Evolutionary conservation across 2,797 vertebrate genomes (phyloP).

Genomic region (Neostethus bicornis): DNA sequence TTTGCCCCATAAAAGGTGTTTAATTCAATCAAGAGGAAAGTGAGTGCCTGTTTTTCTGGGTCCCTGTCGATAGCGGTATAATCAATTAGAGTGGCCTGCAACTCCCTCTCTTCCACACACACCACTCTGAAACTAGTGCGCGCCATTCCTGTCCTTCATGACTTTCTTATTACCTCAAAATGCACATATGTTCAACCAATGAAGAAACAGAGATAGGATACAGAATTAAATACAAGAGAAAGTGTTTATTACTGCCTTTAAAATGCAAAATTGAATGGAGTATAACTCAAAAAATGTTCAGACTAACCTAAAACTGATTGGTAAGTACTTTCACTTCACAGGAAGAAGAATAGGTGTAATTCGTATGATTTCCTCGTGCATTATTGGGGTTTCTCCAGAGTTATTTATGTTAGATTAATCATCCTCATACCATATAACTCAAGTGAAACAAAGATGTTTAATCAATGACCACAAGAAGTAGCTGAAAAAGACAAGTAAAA

Average conservation of each 20-base stretch:
- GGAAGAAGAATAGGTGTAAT: no score
- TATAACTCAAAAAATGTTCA: no score
- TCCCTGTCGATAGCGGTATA: slow-evolving; percentile 93
- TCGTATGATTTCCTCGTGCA: no score
- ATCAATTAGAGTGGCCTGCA: slow-evolving; percentile 88
- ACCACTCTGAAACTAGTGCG: slow-evolving; percentile 30
- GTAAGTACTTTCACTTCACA: no score
- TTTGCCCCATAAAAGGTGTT: slow-evolving; percentile 96
- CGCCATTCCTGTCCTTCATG: slow-evolving; percentile 20
- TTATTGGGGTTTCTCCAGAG: no score
- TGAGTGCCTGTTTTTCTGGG: slow-evolving; percentile 94
- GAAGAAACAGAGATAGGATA: background rate
- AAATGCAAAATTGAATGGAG: background rate
- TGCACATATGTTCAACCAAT: background rate
- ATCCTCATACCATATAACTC: no score
- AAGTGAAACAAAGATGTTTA: no score
- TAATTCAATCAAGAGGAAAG: slow-evolving; percentile 97
- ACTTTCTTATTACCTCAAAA: background rate
- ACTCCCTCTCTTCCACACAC: slow-evolving; percentile 35
- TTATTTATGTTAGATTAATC: no score
- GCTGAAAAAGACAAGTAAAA: no score
- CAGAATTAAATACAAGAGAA: background rate
- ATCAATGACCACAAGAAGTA: no score
- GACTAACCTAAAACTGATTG: no score
- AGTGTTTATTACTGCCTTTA: background rate